Evolutionary conservation across 2,888 invertebrate species (phyloP).

Genomic region (Rhingia campestris): DNA sequence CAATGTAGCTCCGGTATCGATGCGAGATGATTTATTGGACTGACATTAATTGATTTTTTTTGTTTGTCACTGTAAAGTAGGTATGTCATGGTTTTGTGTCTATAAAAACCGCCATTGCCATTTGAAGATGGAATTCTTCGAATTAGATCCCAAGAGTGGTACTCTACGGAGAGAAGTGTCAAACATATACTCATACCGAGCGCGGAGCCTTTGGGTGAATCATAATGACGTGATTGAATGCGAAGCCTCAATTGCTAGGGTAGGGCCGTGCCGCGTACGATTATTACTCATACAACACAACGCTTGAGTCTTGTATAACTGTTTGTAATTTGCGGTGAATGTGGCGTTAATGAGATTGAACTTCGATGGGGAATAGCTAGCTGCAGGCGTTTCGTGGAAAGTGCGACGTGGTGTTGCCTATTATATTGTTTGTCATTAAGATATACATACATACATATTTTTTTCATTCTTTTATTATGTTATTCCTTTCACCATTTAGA

Average conservation of each 20-base stretch:
- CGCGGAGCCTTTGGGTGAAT: conserved; percentile 33
- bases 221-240: conserved; percentile 51
- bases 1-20: conserved; percentile 58
- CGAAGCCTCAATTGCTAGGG: conserved; percentile 17
- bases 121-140: conserved; percentile 38
- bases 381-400: conserved; percentile 62
- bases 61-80: conserved; percentile 1
- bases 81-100: conserved; percentile 7
- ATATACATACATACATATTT: no score
- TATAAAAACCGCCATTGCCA: conserved; percentile 4
- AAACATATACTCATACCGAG: background rate
- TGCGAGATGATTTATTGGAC: conserved; percentile 61
- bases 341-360: conserved; percentile 66
- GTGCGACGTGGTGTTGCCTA: background rate
- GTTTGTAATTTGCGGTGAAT: conserved; percentile 59
- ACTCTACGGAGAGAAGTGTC: conserved; percentile 24
- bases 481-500: conserved; percentile 56
- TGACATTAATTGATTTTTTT: conserved; percentile 47
- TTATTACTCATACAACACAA: conserved; percentile 46
- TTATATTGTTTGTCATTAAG: conserved; percentile 20
- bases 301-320: conserved; percentile 38
- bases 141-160: conserved; percentile 43
- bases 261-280: conserved; percentile 35
- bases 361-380: conserved; percentile 31
- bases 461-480: conserved; percentile 10